A percentile compares a stretch with the other conserved stretches of the same genome.
Conservation (phyloP, 2,113 vertebrate genomes). For the Bubo bubo region DNA sequence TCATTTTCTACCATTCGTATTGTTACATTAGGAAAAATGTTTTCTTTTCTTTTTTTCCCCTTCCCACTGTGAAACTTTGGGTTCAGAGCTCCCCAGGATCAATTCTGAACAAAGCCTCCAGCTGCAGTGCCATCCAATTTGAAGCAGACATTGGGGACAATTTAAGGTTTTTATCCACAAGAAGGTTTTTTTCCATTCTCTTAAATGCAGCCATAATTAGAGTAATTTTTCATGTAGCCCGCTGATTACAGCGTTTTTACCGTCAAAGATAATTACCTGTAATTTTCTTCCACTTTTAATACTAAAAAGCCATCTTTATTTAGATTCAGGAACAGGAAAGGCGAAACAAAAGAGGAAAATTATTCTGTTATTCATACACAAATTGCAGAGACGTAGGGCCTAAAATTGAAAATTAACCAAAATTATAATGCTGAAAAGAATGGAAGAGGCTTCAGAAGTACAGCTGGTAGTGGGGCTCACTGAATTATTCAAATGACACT, state of each 20-base stretch:
- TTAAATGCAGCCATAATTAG: constrained; percentile 99
- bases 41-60: constrained; percentile 90
- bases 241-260: constrained; percentile 99
- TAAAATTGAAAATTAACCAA: constrained; percentile 98
- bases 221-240: constrained; percentile 99
- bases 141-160: constrained; percentile 99
- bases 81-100: constrained; percentile 99
- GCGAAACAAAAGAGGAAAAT: constrained; percentile 99
- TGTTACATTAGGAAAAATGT: constrained; percentile 98
- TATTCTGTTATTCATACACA: constrained; percentile 99
- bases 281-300: constrained; percentile 99
- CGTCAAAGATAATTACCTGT: constrained; percentile 99
- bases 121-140: constrained; percentile 99
- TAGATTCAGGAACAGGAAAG: constrained; percentile 99
- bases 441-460: constrained; percentile 85
- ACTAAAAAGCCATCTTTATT: constrained; percentile 99
- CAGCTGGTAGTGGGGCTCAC: constrained; percentile 93
- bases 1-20: constrained; percentile 97
- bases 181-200: constrained; percentile 99
- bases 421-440: constrained; percentile 96
- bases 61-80: constrained; percentile 97
- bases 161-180: constrained; percentile 99
- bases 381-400: constrained; percentile 96
- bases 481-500: constrained; percentile 82
- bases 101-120: constrained; percentile 99